phyloP scores from a whole-genome alignment of 2,888 invertebrate species.

The Tuberolachnus salignus region DNA sequence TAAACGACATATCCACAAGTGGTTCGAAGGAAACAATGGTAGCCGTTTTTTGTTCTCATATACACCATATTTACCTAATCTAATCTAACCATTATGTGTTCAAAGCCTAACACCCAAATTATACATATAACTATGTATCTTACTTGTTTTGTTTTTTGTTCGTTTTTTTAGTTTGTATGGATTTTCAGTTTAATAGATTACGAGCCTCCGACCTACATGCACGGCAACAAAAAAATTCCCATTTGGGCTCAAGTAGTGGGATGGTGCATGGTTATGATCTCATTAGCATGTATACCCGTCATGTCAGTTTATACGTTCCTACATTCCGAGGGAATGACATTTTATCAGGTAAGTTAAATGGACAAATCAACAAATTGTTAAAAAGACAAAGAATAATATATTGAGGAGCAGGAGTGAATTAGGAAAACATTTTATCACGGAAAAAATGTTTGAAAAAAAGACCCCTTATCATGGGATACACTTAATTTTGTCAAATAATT shows the following conservation, averaged over 20 bases:
- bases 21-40: no score
- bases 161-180: constrained; percentile 74
- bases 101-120: background rate
- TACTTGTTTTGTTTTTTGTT: constrained; percentile 1
- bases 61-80: background rate
- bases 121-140: no score
- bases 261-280: constrained; percentile 83
- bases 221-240: constrained; percentile 79
- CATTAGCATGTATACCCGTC: constrained; percentile 83
- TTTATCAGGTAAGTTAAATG: constrained; percentile 70
- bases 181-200: constrained; percentile 87
- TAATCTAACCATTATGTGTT: background rate
- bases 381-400: background rate
- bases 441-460: no score
- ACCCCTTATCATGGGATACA: background rate
- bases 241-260: constrained; percentile 85
- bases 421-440: no score
- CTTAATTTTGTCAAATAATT: background rate
- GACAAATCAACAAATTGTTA: constrained; percentile 1
- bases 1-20: no score
- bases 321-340: constrained; percentile 73
- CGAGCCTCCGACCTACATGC: constrained; percentile 82
- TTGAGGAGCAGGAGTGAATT: no score
- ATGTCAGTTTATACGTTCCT: constrained; percentile 76
- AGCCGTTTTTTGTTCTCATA: no score